Conservation (phyloP, 2,888 invertebrate species). For the Pecten maximus region DNA sequence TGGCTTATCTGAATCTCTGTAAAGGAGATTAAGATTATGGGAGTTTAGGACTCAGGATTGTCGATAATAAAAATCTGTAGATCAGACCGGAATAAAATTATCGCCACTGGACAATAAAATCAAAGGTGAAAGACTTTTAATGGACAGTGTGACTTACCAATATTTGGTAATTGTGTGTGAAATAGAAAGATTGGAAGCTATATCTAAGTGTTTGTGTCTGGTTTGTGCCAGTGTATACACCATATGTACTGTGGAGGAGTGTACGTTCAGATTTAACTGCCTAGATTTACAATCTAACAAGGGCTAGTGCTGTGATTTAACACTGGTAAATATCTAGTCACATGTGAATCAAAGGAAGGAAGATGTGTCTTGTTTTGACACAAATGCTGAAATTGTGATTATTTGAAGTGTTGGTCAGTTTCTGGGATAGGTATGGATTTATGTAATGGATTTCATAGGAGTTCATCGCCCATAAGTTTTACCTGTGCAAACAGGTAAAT, state of each 20-base stretch:
- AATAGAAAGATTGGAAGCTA: not conserved
- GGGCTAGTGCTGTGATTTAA: not conserved
- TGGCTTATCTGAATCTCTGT: not conserved
- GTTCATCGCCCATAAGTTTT: not conserved
- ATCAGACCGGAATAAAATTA: not conserved
- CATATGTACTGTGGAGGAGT: not conserved
- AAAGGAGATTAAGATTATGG: not conserved
- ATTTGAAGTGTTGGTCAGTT: not conserved
- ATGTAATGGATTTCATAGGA: not conserved
- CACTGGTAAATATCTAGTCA: not conserved
- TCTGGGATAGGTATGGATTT: not conserved
- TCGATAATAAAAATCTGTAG: not conserved
- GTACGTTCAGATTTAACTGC: not conserved
- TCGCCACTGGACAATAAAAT: not conserved
- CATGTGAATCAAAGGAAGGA: not conserved
- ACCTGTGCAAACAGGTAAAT: no score
- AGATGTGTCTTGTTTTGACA: not conserved
- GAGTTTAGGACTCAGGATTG: not conserved
- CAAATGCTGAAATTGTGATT: not conserved
- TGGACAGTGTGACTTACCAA: not conserved
- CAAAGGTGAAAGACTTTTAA: not conserved
- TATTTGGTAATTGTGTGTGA: conserved; percentile 24
- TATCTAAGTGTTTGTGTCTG: not conserved
- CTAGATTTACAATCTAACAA: not conserved
- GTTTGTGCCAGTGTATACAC: not conserved